Conservation (phyloP, 2,113 vertebrate genomes). For the Oryzias woworae region DNA sequence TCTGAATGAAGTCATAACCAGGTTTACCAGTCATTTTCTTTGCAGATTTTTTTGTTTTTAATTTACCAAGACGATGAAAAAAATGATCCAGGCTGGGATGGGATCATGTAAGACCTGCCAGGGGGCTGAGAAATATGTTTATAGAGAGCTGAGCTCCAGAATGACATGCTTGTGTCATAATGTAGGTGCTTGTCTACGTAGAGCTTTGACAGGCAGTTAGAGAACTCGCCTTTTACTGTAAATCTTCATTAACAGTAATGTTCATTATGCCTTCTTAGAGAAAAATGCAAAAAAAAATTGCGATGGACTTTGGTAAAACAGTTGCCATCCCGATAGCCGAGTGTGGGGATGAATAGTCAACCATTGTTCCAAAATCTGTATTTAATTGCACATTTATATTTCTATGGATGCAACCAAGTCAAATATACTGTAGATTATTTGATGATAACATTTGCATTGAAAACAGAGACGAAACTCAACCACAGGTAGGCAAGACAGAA, state of each 20-base stretch:
- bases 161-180: slow-evolving; percentile 51
- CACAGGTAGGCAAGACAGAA: slow-evolving; percentile 55
- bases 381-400: slow-evolving; percentile 3
- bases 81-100: slow-evolving; percentile 20
- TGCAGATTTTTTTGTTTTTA: slow-evolving; percentile 23
- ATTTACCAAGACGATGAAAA: slow-evolving; percentile 47
- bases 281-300: too few relatives aligned
- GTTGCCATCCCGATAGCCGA: slow-evolving; percentile 45
- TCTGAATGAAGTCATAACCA: slow-evolving; percentile 52
- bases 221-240: slow-evolving; percentile 55
- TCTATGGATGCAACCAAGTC: slow-evolving; percentile 23
- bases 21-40: slow-evolving; percentile 41
- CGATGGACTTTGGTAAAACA: slow-evolving; percentile 37
- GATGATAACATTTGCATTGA: slow-evolving; percentile 43
- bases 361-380: slow-evolving; percentile 35
- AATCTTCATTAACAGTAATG: slow-evolving; percentile 42
- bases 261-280: slow-evolving; percentile 34
- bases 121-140: slow-evolving; percentile 31
- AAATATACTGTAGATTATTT: slow-evolving; percentile 32
- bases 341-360: slow-evolving; percentile 37
- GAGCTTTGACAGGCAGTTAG: slow-evolving; percentile 72
- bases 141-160: slow-evolving; percentile 43
- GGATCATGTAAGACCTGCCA: slow-evolving; percentile 16
- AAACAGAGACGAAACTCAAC: slow-evolving; percentile 69
- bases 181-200: slow-evolving; percentile 63